phyloP scores from a whole-genome alignment of 2,888 invertebrate genomes.

The Platerodrilus igneus region DNA sequence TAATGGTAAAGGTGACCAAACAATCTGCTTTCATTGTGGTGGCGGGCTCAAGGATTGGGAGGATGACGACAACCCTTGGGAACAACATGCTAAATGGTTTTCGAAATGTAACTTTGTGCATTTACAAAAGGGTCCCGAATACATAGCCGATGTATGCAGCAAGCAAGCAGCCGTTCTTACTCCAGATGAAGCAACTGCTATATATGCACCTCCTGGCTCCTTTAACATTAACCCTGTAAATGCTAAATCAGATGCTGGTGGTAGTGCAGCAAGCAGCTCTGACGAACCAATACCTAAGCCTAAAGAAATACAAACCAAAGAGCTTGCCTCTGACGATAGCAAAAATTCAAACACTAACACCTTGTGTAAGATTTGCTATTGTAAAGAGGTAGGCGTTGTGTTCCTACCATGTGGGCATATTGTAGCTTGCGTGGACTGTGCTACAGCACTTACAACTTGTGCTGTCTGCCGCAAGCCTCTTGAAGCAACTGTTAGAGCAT shows the following conservation, averaged over 20 bases:
- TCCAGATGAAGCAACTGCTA: conserved; percentile 31
- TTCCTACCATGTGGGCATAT: conserved; percentile 96
- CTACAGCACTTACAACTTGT: conserved; percentile 78
- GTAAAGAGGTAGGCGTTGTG: conserved; percentile 80
- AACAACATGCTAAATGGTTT: conserved; percentile 91
- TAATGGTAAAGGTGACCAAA: conserved; percentile 82
- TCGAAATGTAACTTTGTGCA: conserved; percentile 79
- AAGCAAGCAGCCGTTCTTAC: conserved; percentile 51
- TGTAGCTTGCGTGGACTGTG: conserved; percentile 88
- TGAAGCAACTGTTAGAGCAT: conserved; percentile 62
- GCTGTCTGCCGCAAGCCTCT: conserved; percentile 80
- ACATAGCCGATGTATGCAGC: conserved; percentile 60
- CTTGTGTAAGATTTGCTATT: conserved; percentile 89
- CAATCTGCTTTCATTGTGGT: conserved; percentile 89
- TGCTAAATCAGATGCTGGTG: too few species aligned
- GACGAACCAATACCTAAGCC: conserved; percentile 4
- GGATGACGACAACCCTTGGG: conserved; percentile 86
- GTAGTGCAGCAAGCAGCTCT: conserved; percentile 16
- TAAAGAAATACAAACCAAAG: conserved; percentile 21
- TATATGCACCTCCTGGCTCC: too few species aligned
- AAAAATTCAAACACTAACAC: conserved; percentile 35
- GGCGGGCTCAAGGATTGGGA: conserved; percentile 94
- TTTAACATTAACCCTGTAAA: too few species aligned
- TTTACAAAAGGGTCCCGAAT: conserved; percentile 74
- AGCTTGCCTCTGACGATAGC: conserved; percentile 13